phyloP scores from a whole-genome alignment of 1,140 invertebrate genomes.

The Oryctes rhinoceros region DNA sequence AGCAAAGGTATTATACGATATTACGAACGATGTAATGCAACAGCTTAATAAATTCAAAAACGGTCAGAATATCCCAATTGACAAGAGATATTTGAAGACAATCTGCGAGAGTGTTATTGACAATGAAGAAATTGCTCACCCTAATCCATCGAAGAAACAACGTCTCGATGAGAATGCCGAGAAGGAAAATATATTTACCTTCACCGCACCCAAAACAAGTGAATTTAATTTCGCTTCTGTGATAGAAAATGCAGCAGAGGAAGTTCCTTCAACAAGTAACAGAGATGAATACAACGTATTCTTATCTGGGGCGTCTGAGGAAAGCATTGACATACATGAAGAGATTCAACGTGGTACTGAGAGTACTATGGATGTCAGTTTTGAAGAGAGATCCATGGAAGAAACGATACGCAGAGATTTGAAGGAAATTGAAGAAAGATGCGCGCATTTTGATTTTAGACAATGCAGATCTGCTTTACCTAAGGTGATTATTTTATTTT shows the following conservation, averaged over 20 bases:
- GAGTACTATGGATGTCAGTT: neutral
- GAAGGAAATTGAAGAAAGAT: constrained; percentile 21
- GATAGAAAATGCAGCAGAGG: neutral
- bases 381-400: neutral
- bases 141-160: constrained; percentile 17
- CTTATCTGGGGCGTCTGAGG: neutral
- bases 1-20: constrained; percentile 40
- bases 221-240: neutral
- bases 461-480: constrained; percentile 26
- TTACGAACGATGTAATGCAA: constrained; percentile 24
- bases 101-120: constrained; percentile 15
- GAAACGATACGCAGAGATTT: neutral
- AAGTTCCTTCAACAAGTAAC: neutral
- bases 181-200: constrained; percentile 24
- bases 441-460: constrained; percentile 15
- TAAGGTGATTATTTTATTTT: constrained; percentile 12
- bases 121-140: neutral
- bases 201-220: neutral
- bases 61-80: constrained; percentile 19
- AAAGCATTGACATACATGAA: constrained; percentile 31
- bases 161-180: neutral
- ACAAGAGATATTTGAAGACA: constrained; percentile 12
- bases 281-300: constrained; percentile 30
- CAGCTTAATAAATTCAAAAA: constrained; percentile 32
- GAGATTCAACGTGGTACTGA: neutral